Conservation (phyloP, 2,888 invertebrate species). For the Amiota minor region DNA sequence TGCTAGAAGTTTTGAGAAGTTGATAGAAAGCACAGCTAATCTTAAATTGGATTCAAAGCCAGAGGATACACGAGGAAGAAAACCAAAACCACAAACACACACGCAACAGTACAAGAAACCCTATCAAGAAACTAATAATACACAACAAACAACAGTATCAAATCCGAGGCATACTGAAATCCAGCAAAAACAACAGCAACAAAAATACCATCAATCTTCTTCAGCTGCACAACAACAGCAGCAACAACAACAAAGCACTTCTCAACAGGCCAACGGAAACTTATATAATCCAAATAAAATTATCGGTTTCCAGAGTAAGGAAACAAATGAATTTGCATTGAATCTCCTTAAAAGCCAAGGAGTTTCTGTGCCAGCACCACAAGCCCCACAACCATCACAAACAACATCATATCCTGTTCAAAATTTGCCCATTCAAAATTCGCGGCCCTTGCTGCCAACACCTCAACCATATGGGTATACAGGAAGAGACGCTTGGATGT, state of each 20-base stretch:
- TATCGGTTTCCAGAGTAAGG: conserved; percentile 73
- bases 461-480: conserved; percentile 51
- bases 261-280: conserved; percentile 61
- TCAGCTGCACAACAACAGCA: conserved; percentile 45
- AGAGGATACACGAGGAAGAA: conserved; percentile 47
- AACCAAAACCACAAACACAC: conserved; percentile 36
- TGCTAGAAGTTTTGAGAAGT: conserved; percentile 52
- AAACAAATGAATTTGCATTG: conserved; percentile 73
- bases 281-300: conserved; percentile 73
- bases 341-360: conserved; percentile 71
- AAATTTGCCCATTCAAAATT: conserved; percentile 37
- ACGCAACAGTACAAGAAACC: conserved; percentile 36
- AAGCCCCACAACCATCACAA: conserved; percentile 38
- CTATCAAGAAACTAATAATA: conserved; percentile 4
- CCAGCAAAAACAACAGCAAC: conserved; percentile 52
- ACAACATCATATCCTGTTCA: conserved; percentile 31
- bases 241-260: conserved; percentile 41
- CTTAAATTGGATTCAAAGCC: conserved; percentile 57
- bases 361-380: conserved; percentile 46
- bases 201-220: conserved; percentile 54
- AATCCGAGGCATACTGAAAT: background rate
- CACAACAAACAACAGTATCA: background rate
- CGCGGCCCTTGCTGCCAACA: conserved; percentile 41
- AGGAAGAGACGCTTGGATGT: conserved; percentile 73
- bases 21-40: conserved; percentile 62